Evolutionary conservation across 2,113 vertebrate species (phyloP).

Genomic region (Anhinga rufa): DNA sequence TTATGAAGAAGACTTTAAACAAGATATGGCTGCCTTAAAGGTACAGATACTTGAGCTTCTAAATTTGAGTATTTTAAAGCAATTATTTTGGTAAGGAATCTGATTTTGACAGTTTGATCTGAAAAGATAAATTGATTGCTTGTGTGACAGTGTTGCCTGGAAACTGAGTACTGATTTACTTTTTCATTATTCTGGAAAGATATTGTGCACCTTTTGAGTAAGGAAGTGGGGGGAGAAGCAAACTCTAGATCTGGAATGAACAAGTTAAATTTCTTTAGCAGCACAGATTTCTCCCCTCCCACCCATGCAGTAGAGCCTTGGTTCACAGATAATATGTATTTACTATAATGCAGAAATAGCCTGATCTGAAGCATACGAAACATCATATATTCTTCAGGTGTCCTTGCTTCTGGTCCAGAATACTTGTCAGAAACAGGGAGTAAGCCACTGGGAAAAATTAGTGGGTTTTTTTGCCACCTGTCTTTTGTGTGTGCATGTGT

Average conservation of each 20-base stretch:
- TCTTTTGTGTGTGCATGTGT: not conserved
- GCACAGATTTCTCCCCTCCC: too few relatives aligned
- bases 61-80: not conserved
- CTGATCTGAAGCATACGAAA: not conserved
- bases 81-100: not conserved
- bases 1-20: conserved; percentile 94
- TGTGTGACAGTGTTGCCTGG: not conserved
- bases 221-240: not conserved
- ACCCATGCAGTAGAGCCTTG: not conserved
- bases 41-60: conserved; percentile 58
- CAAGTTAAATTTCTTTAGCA: not conserved
- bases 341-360: not conserved
- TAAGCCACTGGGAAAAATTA: not conserved
- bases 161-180: not conserved
- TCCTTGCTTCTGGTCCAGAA: not conserved
- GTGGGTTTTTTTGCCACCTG: not conserved
- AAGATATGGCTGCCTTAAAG: conserved; percentile 89
- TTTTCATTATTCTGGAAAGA: not conserved
- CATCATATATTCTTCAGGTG: not conserved
- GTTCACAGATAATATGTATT: not conserved
- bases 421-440: not conserved
- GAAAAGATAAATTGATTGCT: not conserved
- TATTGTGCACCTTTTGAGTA: not conserved
- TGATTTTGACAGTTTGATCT: not conserved
- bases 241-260: not conserved